These are phyloP conservation scores for Anthopleura xanthogrammica DNA, from an alignment of 92 coral and sea anemone species.

Conservation along the genomic window DNA sequence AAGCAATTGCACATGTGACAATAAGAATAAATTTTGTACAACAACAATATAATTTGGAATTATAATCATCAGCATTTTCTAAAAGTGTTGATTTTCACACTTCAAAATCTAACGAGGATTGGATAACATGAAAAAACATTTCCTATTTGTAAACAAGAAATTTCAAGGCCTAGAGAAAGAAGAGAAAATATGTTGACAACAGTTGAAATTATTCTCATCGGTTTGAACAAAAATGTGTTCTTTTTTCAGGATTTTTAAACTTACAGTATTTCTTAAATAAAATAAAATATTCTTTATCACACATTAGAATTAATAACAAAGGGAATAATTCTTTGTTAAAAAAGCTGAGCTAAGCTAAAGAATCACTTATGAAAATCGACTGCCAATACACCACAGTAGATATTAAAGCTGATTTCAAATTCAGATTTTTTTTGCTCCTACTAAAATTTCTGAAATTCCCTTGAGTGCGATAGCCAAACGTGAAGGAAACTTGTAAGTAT, in stretches of 20 bases:
- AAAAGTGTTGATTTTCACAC: background rate
- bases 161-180: too few relatives aligned
- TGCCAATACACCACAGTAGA: too few relatives aligned
- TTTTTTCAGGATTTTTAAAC: background rate
- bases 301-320: background rate
- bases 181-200: background rate
- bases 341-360: background rate
- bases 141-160: background rate
- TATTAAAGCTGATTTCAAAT: background rate
- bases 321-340: too few relatives aligned
- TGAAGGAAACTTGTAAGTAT: background rate
- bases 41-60: background rate
- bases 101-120: background rate
- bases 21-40: background rate
- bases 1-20: background rate
- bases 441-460: background rate
- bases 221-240: background rate
- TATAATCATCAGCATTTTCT: background rate
- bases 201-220: background rate
- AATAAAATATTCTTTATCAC: background rate
- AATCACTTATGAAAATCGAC: too few relatives aligned
- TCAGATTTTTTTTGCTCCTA: background rate
- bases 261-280: background rate
- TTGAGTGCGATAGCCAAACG: background rate
- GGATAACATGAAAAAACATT: background rate